Evolutionary conservation across 2,888 invertebrate genomes (phyloP).

Genomic region (Leptinotarsa peninsularis): DNA sequence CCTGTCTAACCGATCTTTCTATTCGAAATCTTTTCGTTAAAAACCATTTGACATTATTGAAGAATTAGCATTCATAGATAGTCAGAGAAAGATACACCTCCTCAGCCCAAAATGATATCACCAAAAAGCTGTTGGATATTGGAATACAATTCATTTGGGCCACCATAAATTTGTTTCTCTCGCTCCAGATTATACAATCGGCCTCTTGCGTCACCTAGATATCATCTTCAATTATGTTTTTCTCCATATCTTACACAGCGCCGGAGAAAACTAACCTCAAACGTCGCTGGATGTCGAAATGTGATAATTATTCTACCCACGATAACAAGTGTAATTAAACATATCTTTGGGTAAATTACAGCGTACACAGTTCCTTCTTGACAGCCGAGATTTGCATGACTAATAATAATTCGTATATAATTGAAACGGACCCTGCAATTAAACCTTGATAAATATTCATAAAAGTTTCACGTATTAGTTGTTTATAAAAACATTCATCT

Average conservation of each 20-base stretch:
- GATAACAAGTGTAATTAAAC: constrained; percentile 35
- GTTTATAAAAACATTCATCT: constrained; percentile 26
- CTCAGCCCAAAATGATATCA: no score
- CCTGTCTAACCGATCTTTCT: no score
- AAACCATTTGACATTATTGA: no score
- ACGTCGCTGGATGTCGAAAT: constrained; percentile 14
- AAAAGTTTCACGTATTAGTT: constrained; percentile 29
- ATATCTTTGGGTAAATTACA: constrained; percentile 35
- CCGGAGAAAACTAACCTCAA: constrained; percentile 2
- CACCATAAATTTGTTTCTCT: no score
- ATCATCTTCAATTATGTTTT: background rate
- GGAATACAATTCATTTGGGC: no score
- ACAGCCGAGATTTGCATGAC: constrained; percentile 40
- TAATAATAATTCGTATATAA: constrained; percentile 44
- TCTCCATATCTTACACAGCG: background rate
- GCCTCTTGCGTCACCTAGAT: background rate
- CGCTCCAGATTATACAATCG: background rate
- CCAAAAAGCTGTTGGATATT: no score
- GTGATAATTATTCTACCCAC: constrained; percentile 6
- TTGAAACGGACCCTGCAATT: constrained; percentile 40
- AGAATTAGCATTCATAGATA: no score
- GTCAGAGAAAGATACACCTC: no score
- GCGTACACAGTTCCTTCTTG: constrained; percentile 23
- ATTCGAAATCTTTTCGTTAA: no score
- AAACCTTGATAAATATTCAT: constrained; percentile 40